Conservation (phyloP, 2,113 vertebrate species). For the Chrysochloris asiatica region DNA sequence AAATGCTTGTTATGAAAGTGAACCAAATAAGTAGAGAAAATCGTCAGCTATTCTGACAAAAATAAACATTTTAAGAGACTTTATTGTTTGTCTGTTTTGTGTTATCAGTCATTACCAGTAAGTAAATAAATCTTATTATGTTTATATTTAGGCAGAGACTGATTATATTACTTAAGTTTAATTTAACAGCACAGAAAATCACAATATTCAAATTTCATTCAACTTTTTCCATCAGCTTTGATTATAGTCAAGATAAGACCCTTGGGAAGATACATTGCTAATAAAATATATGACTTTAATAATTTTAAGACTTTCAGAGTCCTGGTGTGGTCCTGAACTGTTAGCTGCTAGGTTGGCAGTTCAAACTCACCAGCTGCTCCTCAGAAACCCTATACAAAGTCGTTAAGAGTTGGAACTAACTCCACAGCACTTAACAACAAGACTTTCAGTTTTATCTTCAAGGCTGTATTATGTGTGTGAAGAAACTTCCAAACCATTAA, state of each 20-base stretch:
- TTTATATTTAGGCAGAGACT: conserved; percentile 33
- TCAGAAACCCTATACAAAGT: too few relatives aligned
- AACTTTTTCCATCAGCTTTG: neutral
- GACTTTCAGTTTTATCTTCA: conserved; percentile 7
- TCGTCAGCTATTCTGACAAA: conserved; percentile 70
- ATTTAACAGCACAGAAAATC: conserved; percentile 35
- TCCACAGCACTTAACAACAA: too few relatives aligned
- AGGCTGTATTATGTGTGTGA: neutral
- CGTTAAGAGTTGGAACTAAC: too few relatives aligned
- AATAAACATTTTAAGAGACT: conserved; percentile 82
- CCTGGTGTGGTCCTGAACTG: too few relatives aligned
- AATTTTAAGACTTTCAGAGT: neutral
- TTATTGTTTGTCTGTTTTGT: conserved; percentile 71
- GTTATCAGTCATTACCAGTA: conserved; percentile 57
- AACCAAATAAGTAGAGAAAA: conserved; percentile 73
- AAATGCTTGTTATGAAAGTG: conserved; percentile 62
- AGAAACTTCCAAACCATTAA: conserved; percentile 8
- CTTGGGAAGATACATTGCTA: conserved; percentile 13
- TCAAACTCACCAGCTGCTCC: too few relatives aligned
- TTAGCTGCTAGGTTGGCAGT: too few relatives aligned
- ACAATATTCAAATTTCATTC: neutral
- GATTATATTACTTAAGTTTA: conserved; percentile 31
- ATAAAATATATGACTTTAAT: conserved; percentile 43
- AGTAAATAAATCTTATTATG: conserved; percentile 56
- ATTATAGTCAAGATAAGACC: neutral